phyloP scores from a whole-genome alignment of 2,113 vertebrate species.

The Myotis brandtii region DNA sequence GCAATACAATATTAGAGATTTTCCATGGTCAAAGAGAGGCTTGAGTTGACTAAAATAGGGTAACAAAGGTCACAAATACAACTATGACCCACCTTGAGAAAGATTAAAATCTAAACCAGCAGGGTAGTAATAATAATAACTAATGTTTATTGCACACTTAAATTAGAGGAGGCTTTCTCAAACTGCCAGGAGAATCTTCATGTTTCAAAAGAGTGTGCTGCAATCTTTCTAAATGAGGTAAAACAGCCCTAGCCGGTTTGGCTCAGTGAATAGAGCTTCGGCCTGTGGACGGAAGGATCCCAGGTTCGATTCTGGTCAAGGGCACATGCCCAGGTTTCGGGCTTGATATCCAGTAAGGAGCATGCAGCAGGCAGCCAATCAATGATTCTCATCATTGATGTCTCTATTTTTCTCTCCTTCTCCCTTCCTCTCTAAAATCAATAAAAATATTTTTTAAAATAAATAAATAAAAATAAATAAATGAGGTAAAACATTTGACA shows the following conservation, averaged over 20 bases:
- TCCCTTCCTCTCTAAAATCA: too few relatives aligned
- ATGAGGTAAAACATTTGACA: conserved; percentile 12
- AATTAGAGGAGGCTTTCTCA: not conserved
- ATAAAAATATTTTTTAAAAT: too few relatives aligned
- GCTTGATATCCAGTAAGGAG: too few relatives aligned
- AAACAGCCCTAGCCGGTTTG: not conserved
- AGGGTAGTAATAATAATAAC: not conserved
- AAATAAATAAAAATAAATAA: not conserved
- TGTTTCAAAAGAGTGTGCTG: not conserved
- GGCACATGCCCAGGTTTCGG: too few relatives aligned
- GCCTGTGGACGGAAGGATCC: too few relatives aligned
- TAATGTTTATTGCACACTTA: not conserved
- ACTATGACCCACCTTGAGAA: not conserved
- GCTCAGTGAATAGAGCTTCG: too few relatives aligned
- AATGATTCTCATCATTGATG: too few relatives aligned
- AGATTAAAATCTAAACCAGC: not conserved
- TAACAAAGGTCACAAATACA: conserved; percentile 35
- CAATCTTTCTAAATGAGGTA: not conserved
- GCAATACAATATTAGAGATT: conserved; percentile 41
- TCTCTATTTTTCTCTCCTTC: too few relatives aligned
- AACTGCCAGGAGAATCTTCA: not conserved
- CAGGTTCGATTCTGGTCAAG: too few relatives aligned
- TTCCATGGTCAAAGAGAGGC: not conserved
- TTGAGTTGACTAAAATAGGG: not conserved
- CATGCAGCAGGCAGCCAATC: too few relatives aligned